These are phyloP conservation scores for Holcopasites calliopsidis DNA, from an alignment of 1,140 invertebrate genomes.

Conservation along the genomic window DNA sequence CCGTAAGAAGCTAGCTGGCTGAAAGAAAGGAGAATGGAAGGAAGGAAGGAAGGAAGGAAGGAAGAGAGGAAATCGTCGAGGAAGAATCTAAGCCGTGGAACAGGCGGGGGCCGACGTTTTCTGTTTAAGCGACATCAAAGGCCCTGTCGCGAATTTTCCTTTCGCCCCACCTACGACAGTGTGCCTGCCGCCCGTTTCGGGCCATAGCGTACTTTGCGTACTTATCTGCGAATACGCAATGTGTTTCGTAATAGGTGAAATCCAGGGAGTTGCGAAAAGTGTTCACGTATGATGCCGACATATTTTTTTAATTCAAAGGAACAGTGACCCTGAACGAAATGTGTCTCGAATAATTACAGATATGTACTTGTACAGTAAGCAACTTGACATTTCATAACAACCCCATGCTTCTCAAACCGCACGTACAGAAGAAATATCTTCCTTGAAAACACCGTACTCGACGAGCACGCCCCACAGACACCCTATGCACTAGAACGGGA, in stretches of 20 bases:
- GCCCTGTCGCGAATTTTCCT: slow-evolving; percentile 67
- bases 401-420: too few relatives aligned
- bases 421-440: too few relatives aligned
- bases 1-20: slow-evolving; percentile 27
- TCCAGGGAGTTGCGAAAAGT: too few relatives aligned
- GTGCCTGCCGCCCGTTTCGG: not conserved
- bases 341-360: too few relatives aligned
- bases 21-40: slow-evolving; percentile 5
- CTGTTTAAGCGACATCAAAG: slow-evolving; percentile 68
- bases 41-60: not conserved
- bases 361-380: too few relatives aligned
- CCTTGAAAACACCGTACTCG: not conserved
- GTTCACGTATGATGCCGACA: too few relatives aligned
- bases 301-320: too few relatives aligned
- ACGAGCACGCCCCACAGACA: too few relatives aligned
- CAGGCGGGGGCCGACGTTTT: slow-evolving; percentile 57
- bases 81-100: slow-evolving; percentile 33
- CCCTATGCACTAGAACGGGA: too few relatives aligned
- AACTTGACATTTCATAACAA: too few relatives aligned
- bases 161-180: slow-evolving; percentile 21
- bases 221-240: slow-evolving; percentile 16
- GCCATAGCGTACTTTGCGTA: slow-evolving; percentile 27
- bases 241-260: not conserved
- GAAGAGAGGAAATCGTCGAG: not conserved
- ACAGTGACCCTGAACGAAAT: too few relatives aligned